Evolutionary conservation across 1,140 invertebrate species (phyloP), one percentile per base, ranked within the genome.

Genomic region (Drosophila lowei): DNA sequence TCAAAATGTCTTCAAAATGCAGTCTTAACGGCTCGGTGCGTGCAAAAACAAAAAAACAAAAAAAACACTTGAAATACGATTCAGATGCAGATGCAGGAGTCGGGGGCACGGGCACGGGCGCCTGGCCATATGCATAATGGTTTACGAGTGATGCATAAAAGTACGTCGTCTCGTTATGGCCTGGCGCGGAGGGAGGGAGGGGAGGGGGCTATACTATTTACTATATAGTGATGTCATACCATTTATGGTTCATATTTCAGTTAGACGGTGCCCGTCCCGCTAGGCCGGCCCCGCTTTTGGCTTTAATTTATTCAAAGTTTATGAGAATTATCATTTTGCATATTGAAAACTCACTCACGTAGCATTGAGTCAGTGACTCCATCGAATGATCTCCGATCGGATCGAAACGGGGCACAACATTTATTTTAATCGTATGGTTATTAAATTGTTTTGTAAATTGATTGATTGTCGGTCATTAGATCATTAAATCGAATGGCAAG

Each of bases 241-340:
- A 61, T 88, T 76, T 88, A 88, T 83, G 83, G 83, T 83, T 88
- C 83, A 88, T 66, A 88, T 88, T 88, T 88, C 83, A 88, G 83
- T 83, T 88, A 83, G 78, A 61, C 72, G 76, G 67, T 67, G 16
- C 18, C 21, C 7, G 16, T 38, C 0, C 8, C n/a, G 2, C 18
- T 3, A 18, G 2, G 23, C 23, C 30, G 0, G n/a, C 15, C 16
- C 38, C 30, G 13, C 63, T 42, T 74, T 81, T 74, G 59, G 34
- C 67, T 70, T n/a, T 25, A 79, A 73, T 64, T 68, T 77, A 60
- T 64, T 59, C 47, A 50, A 44, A 56, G 48, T 63, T 52, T 64
- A 6, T 42, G 49, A 73, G 48, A 73, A 73, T 63, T 64, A 64
- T 73, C 60, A 11, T 44, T 44, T 47, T 64, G 48, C 58, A 77